Conservation (phyloP, 2,113 vertebrate genomes). For the Gobio gobio region DNA sequence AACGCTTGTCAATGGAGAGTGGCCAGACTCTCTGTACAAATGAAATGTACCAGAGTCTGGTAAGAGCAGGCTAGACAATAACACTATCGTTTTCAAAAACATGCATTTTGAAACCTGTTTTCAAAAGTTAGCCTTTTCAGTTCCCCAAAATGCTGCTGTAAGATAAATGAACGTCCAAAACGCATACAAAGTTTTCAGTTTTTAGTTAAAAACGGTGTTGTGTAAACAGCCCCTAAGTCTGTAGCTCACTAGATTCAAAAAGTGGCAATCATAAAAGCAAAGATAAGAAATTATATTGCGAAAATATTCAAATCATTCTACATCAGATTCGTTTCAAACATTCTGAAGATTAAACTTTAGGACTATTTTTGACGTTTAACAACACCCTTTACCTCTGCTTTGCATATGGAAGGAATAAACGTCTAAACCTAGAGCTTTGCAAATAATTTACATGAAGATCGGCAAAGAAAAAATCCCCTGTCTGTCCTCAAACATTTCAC, state of each 20-base stretch:
- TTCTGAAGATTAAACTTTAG: not conserved
- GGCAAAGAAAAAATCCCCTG: not conserved
- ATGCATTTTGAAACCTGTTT: too few relatives aligned
- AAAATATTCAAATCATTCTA: not conserved
- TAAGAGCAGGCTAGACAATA: too few relatives aligned
- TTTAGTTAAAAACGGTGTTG: too few relatives aligned
- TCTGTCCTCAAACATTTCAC: not conserved
- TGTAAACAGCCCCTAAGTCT: not conserved
- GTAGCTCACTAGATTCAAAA: not conserved
- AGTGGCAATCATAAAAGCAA: not conserved
- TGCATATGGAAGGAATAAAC: not conserved
- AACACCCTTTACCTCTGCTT: not conserved
- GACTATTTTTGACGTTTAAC: not conserved
- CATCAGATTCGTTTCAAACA: not conserved
- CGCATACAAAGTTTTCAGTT: too few relatives aligned
- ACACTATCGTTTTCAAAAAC: too few relatives aligned
- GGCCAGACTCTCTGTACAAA: too few relatives aligned
- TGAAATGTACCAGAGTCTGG: too few relatives aligned
- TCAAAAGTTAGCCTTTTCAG: too few relatives aligned
- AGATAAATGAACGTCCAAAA: too few relatives aligned
- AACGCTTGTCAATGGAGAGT: too few relatives aligned
- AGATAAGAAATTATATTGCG: not conserved
- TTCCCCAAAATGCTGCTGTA: too few relatives aligned
- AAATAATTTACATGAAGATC: constrained; percentile 15
- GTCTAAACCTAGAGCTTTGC: not conserved